phyloP scores from a whole-genome alignment of 2,888 invertebrate genomes.

The Micropterix aruncella region DNA sequence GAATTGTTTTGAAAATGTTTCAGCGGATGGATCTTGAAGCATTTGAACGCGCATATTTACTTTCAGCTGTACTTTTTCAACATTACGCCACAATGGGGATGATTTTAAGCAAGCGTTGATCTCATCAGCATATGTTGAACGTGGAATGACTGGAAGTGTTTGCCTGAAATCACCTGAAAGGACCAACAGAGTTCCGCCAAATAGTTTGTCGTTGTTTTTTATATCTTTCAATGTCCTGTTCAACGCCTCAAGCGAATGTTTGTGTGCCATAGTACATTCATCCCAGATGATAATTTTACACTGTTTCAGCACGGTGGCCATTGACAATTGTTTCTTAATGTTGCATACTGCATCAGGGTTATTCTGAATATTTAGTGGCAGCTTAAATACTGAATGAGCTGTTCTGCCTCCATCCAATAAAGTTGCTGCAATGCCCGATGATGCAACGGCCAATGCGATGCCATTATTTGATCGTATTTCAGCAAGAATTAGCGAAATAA shows the following conservation, averaged over 20 bases:
- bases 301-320: no score
- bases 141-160: constrained; percentile 7
- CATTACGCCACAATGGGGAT: constrained; percentile 12
- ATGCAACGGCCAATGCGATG: no score
- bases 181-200: constrained; percentile 8
- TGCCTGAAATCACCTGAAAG: constrained; percentile 10
- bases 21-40: constrained; percentile 15
- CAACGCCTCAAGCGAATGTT: constrained; percentile 1
- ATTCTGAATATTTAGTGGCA: no score
- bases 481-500: no score
- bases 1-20: constrained; percentile 15
- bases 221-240: constrained; percentile 3
- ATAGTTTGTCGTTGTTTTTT: constrained; percentile 4
- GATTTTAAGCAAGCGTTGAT: constrained; percentile 5
- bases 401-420: no score
- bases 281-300: background rate
- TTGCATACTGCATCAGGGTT: no score
- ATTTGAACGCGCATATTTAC: constrained; percentile 15
- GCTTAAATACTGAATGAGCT: no score
- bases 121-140: constrained; percentile 2
- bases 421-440: no score
- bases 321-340: no score
- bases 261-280: background rate
- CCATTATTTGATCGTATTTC: no score
- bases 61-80: constrained; percentile 13